These are phyloP conservation scores for Cephus rjabovi DNA, from an alignment of 2,888 invertebrate genomes.

Conservation along the genomic window DNA sequence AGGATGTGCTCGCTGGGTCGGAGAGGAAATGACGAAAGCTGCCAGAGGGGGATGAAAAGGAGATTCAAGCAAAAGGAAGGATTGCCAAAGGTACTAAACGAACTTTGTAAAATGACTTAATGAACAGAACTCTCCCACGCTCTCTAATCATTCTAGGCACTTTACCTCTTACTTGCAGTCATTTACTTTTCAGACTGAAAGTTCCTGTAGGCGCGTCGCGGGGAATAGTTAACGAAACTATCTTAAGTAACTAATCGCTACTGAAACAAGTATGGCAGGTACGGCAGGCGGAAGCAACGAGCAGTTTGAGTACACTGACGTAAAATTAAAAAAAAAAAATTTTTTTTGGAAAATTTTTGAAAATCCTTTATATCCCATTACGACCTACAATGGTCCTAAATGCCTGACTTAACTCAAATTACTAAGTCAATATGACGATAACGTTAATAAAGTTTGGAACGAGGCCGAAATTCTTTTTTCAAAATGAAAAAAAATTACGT, in stretches of 20 bases:
- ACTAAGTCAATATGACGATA: background rate
- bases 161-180: conserved; percentile 46
- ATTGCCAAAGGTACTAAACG: conserved; percentile 27
- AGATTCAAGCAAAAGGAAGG: background rate
- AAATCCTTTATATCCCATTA: too few relatives aligned
- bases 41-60: background rate
- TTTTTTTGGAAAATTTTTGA: background rate
- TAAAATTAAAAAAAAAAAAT: background rate
- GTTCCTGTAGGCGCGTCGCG: background rate
- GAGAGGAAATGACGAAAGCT: conserved; percentile 25
- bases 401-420: background rate
- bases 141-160: conserved; percentile 50
- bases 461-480: background rate
- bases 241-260: background rate
- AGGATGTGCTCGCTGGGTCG: conserved; percentile 15
- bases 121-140: conserved; percentile 44
- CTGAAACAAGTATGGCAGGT: background rate
- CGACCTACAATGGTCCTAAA: background rate
- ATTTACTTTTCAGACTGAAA: conserved; percentile 46
- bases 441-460: background rate
- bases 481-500: background rate
- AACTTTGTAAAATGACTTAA: conserved; percentile 49
- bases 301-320: too few relatives aligned
- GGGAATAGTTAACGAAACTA: background rate
- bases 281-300: too few relatives aligned